Percentiles rank a stretch among this genome's conserved stretches.
phyloP scores from a whole-genome alignment of 1,140 invertebrate species.

The Polypedilum pembai region DNA sequence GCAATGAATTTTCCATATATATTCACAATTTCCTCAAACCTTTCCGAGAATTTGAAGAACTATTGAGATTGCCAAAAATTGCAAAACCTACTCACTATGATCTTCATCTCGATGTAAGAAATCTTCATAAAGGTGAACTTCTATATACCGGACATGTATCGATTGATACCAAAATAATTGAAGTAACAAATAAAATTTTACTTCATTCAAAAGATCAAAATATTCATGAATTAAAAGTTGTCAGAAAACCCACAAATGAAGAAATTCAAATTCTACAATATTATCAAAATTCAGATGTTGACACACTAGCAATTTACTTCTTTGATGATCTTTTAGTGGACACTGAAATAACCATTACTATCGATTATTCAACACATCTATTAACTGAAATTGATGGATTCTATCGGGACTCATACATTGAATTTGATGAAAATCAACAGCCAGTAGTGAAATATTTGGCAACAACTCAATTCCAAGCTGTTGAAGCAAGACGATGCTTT shows the following conservation, averaged over 20 bases:
- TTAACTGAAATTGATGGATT: background rate
- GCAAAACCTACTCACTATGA: background rate
- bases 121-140: background rate
- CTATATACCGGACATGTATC: background rate
- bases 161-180: background rate
- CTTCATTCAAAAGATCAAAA: constrained; percentile 33
- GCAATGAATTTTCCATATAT: background rate
- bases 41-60: background rate
- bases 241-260: background rate
- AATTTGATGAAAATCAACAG: background rate
- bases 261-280: background rate
- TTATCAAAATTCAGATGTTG: background rate
- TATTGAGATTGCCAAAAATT: background rate
- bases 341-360: background rate
- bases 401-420: background rate
- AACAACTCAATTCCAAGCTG: constrained; percentile 73
- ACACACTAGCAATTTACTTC: background rate
- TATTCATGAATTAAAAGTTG: constrained; percentile 38
- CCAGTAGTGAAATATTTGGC: constrained; percentile 43
- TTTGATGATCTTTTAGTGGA: background rate
- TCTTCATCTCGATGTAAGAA: constrained; percentile 2
- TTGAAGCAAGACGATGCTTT: constrained; percentile 69
- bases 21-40: background rate
- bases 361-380: background rate
- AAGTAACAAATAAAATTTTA: background rate